Base-by-base conservation (phyloP, 2,888 invertebrate species). In the Drosophila dives region DNA sequence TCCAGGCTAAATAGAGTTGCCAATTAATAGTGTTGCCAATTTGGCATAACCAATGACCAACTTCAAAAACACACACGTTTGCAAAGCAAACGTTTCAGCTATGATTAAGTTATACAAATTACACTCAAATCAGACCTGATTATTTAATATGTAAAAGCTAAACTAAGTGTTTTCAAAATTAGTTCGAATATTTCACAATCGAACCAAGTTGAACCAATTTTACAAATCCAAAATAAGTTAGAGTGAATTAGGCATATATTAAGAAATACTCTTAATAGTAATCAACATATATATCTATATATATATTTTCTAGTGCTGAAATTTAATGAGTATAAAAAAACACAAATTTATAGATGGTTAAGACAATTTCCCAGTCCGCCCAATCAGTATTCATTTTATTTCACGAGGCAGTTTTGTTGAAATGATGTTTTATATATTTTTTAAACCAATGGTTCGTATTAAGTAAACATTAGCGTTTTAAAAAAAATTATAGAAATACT, bases 361-460 rank as follows among this genome's bases (percentile, higher is more conserved):
- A 11, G 6, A 17, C 23, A 17, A 17, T 26, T 11, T 17, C 26
- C 26, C 26, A 11, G 11, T 17, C 49, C 49, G 11, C 17, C 49
- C 49, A 26, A 26, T 26, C 26, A 50, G 15, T 29, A n/a, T 12
- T 29, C 17, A 34, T 33, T 23, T 8, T 26, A 8, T 45, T 45
- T 45, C 45, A 23, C 23, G 8, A 15, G 45, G 23, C 23, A 26
- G 26, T 33, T n/a, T n/a, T 50, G 40, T 78, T 77, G 51, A 75
- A 71, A 62, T 70, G n/a, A 55, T 49, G 54, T 65, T 65, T 53
- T 65, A 71, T 81, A 55, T 68, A 74, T 72, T 79, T 72, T 85
- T 79, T 72, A 75, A 86, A 79, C 87, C 87, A 75, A 66, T 64
- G 71, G 70, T 68, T 80, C 38, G 45, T 61, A 67, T 72, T 89